Base-by-base conservation (phyloP, 2,888 invertebrate genomes). In the Trisateles emortualis region DNA sequence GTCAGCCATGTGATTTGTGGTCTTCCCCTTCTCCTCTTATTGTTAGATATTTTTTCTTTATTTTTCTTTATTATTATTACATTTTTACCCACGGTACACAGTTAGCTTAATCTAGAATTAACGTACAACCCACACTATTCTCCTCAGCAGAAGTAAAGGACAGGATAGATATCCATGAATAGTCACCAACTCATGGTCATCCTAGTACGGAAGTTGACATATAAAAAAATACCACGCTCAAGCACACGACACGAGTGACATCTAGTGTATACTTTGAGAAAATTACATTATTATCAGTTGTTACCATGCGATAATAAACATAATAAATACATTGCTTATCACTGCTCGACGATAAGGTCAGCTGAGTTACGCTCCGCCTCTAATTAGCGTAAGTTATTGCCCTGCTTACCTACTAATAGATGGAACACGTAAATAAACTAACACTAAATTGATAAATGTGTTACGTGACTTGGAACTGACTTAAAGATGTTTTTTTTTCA, bases 381-480 rank as follows among this genome's bases (percentile, higher is more conserved):
- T 38, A 22, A 22, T 48, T 26, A 43, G n/a, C 50, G 41, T 54
- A 35, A 51, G 30, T 49, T 8, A 38, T 14, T 59, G 59, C 8
- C 38, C 54, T 45, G 41, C 38, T 64, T 59, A 50, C 49, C 51
- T 46, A 59, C 43, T 50, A 41, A 41, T 24, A 24, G 11, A 10
- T 19, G 11, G 16, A 14, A 13, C 39, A 41, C 26, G 29, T 41
- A 41, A 26, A 26, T 29, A 29, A 6, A 26, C 39, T 36, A 17
- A 2, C 9, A 19, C 14, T 35, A 19, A 17, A 1, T 6, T 26
- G 8, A 26, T 26, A 8, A 26, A 26, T 26, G 26, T 26, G 3
- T 8, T 14, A 16, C 30, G 33, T 33, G 32, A 6, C 11, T n/a
- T 32, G 11, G 8, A 9, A 29, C 29, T 29, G 29, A 8, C 1